A percentile compares a stretch with the other conserved stretches of the same genome.
phyloP scores from a whole-genome alignment of 2,797 vertebrate species.

The Intellagama lesueurii region DNA sequence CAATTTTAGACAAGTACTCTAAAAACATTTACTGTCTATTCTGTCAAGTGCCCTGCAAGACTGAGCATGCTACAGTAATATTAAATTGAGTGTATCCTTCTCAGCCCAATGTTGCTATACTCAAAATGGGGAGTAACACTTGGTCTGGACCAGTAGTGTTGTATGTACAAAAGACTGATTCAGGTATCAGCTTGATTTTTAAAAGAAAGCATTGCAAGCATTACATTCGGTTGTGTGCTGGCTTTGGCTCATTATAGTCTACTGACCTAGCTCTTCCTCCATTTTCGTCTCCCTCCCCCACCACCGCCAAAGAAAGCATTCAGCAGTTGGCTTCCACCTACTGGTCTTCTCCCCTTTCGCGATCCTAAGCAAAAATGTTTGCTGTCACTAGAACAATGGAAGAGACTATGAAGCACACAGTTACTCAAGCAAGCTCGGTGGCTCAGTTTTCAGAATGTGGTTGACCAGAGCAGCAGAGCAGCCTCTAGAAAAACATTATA shows the following conservation, averaged over 20 bases:
- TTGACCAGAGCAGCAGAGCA: background rate
- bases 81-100: background rate
- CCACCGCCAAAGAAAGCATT: too few species aligned
- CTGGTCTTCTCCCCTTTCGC: background rate
- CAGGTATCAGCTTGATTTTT: background rate
- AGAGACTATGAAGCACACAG: background rate
- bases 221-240: background rate
- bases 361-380: background rate
- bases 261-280: background rate
- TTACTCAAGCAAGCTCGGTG: background rate
- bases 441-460: background rate
- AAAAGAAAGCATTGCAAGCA: background rate
- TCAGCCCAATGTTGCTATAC: background rate
- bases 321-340: background rate
- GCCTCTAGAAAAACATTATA: background rate
- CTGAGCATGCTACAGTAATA: background rate
- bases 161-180: background rate
- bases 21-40: too few species aligned
- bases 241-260: background rate
- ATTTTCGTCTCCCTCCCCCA: background rate
- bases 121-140: too few species aligned
- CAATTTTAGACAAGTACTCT: too few species aligned
- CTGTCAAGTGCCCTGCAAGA: background rate
- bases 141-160: too few species aligned
- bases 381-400: background rate